phyloP scores from a whole-genome alignment of 2,113 vertebrate species.

The Psittacula cyanocephala region DNA sequence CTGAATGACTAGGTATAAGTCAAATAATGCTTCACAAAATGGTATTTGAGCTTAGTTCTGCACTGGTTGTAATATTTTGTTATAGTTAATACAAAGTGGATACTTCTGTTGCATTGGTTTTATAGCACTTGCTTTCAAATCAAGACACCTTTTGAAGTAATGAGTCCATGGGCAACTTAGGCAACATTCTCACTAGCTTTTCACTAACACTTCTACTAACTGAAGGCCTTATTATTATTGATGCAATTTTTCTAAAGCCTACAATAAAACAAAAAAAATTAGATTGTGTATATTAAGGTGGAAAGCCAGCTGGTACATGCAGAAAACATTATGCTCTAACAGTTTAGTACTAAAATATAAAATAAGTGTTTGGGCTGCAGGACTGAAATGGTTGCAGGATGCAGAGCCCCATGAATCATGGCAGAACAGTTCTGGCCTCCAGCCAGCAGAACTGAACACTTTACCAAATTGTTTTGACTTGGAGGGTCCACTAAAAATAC shows the following conservation, averaged over 20 bases:
- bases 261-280: background rate
- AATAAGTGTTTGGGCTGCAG: background rate
- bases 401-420: background rate
- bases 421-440: background rate
- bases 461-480: background rate
- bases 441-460: background rate
- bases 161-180: background rate
- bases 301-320: background rate
- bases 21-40: background rate
- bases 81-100: background rate
- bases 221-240: background rate
- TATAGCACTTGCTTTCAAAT: background rate
- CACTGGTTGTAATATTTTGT: background rate
- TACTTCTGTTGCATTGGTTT: background rate
- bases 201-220: background rate
- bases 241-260: background rate
- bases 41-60: background rate
- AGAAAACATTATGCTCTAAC: background rate
- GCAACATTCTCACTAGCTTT: background rate
- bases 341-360: background rate
- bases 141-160: background rate
- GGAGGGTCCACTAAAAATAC: background rate
- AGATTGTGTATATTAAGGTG: background rate
- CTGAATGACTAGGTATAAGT: background rate
- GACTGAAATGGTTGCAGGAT: background rate